phyloP scores from a whole-genome alignment of 2,797 vertebrate genomes.

The Arnoldichthys spilopterus region DNA sequence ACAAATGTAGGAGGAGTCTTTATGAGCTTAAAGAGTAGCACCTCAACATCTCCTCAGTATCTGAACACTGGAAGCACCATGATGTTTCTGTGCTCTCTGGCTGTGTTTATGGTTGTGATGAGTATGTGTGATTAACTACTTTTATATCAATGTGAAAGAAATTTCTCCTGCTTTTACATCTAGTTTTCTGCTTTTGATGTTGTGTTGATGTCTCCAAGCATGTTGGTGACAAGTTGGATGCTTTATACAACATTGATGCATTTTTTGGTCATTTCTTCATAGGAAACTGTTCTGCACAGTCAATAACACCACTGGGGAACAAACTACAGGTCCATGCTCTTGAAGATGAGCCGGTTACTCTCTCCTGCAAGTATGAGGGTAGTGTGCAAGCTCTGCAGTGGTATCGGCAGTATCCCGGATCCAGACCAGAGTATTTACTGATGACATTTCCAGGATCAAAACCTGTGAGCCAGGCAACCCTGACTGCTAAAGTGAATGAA shows the following conservation, averaged over 20 bases:
- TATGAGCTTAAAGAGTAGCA: background rate
- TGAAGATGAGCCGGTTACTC: background rate
- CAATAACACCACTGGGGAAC: background rate
- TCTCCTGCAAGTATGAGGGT: slow-evolving; percentile 31
- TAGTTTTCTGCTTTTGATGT: background rate
- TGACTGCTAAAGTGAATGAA: background rate
- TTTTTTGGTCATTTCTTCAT: background rate
- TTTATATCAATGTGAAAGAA: background rate
- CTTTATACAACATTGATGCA: background rate
- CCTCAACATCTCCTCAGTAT: background rate
- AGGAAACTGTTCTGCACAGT: background rate
- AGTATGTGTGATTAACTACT: background rate
- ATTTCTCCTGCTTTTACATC: no score
- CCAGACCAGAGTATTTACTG: slow-evolving; percentile 12
- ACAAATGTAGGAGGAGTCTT: slow-evolving; percentile 2
- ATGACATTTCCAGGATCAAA: background rate
- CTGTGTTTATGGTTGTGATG: background rate
- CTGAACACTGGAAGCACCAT: background rate
- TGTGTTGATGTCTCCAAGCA: background rate
- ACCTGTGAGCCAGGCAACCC: background rate
- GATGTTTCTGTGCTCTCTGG: background rate
- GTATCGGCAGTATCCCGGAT: slow-evolving; percentile 29
- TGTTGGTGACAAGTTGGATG: background rate
- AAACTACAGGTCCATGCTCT: background rate
- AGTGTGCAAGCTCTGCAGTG: slow-evolving; percentile 33